Evolutionary conservation across 2,797 vertebrate species (phyloP).

Genomic region (Danio tinwini): DNA sequence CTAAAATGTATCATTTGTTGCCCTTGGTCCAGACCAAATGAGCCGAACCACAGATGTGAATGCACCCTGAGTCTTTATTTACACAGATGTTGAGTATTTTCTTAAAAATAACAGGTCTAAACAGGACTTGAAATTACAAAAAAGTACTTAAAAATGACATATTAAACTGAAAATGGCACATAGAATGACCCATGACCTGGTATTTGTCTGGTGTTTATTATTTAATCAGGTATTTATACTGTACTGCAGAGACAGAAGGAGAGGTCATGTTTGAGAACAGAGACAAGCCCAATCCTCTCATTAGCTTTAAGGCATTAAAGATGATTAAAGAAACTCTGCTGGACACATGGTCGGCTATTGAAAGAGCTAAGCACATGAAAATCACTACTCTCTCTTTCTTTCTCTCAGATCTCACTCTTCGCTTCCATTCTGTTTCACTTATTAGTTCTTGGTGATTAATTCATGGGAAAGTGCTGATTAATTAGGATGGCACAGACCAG

Average conservation of each 20-base stretch:
- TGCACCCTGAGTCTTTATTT: no score
- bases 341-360: conserved; percentile 13
- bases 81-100: no score
- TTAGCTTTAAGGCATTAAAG: conserved; percentile 45
- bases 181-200: neutral
- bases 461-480: neutral
- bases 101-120: no score
- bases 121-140: no score
- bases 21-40: no score
- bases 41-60: no score
- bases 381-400: neutral
- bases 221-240: neutral
- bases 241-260: neutral
- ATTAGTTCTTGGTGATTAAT: neutral
- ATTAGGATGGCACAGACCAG: neutral
- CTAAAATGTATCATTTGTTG: no score
- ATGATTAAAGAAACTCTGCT: conserved; percentile 43
- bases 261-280: conserved; percentile 8
- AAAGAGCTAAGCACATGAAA: conserved; percentile 29
- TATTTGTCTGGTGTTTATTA: conserved; percentile 4
- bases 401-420: neutral
- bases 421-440: conserved; percentile 3
- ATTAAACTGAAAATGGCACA: neutral
- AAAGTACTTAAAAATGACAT: no score
- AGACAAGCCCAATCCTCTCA: conserved; percentile 4